These are phyloP conservation scores for Xanthorhoe spadicearia DNA, from an alignment of 2,888 invertebrate species.

Conservation along the genomic window DNA sequence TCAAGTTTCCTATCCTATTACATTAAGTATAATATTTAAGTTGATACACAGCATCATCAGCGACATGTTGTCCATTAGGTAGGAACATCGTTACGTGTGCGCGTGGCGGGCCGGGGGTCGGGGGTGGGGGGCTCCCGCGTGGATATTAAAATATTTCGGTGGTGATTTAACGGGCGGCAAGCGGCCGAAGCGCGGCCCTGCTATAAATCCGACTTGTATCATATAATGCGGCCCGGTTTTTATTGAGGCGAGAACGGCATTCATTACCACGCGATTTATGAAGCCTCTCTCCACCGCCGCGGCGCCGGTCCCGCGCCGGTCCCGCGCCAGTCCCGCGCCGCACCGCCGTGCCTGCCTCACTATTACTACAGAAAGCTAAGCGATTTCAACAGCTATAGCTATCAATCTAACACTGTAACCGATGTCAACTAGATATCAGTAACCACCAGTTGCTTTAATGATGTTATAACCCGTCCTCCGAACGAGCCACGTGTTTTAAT, in stretches of 20 bases:
- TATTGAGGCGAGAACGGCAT: conserved; percentile 66
- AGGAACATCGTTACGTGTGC: no score
- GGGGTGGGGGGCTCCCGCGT: conserved; percentile 19
- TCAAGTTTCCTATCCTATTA: no score
- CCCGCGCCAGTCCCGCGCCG: not conserved
- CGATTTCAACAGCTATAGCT: no score
- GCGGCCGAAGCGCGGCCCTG: conserved; percentile 38
- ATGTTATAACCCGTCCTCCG: not conserved
- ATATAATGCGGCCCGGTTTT: conserved; percentile 60
- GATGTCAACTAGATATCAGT: conserved; percentile 6
- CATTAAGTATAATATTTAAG: no score
- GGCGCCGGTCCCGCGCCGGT: conserved; percentile 6
- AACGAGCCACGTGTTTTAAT: conserved; percentile 12
- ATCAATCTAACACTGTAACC: not conserved
- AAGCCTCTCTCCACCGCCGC: conserved; percentile 27
- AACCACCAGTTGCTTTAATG: conserved; percentile 10
- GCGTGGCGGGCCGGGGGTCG: not conserved
- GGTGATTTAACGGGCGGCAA: conserved; percentile 42
- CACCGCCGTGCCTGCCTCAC: no score
- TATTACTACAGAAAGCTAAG: not conserved
- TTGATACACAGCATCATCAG: no score
- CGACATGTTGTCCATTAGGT: no score
- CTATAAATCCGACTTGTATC: conserved; percentile 56
- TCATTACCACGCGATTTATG: conserved; percentile 63
- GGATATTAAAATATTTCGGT: conserved; percentile 50